Conservation (phyloP, 2,113 vertebrate species). For the Xyliphius kryptos region DNA sequence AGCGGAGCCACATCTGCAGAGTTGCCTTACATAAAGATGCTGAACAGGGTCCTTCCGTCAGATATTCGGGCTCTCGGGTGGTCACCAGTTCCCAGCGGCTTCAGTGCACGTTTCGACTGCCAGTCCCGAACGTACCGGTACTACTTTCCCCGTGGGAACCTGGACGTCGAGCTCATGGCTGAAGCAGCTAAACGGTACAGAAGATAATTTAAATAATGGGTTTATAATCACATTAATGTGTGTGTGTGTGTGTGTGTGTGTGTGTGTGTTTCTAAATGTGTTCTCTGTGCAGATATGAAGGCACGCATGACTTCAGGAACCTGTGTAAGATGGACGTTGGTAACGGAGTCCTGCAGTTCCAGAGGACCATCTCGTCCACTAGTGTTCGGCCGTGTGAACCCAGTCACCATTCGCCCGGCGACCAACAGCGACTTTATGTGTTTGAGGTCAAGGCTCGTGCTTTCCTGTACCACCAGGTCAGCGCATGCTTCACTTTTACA, state of each 20-base stretch:
- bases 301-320: slow-evolving; percentile 91
- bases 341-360: slow-evolving; percentile 86
- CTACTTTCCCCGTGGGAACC: slow-evolving; percentile 76
- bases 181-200: slow-evolving; percentile 73
- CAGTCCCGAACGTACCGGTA: slow-evolving; percentile 84
- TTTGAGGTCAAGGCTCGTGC: slow-evolving; percentile 88
- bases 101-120: slow-evolving; percentile 94
- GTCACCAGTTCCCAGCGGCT: slow-evolving; percentile 70
- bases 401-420: neutral
- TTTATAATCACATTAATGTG: no score
- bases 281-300: slow-evolving; percentile 67
- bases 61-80: slow-evolving; percentile 83
- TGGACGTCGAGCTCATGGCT: slow-evolving; percentile 79
- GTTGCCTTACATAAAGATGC: slow-evolving; percentile 84
- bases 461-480: slow-evolving; percentile 90
- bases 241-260: no score
- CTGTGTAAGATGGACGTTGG: slow-evolving; percentile 97
- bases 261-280: no score
- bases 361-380: slow-evolving; percentile 80
- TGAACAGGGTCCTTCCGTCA: slow-evolving; percentile 82
- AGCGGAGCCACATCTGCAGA: slow-evolving; percentile 55
- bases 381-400: slow-evolving; percentile 58
- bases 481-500: no score
- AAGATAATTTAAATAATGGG: no score
- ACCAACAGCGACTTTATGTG: slow-evolving; percentile 72